Evolutionary conservation across 30 jellyfish, hydroid and myxozoan species (phyloP).

Genomic region (Aurelia sp.): DNA sequence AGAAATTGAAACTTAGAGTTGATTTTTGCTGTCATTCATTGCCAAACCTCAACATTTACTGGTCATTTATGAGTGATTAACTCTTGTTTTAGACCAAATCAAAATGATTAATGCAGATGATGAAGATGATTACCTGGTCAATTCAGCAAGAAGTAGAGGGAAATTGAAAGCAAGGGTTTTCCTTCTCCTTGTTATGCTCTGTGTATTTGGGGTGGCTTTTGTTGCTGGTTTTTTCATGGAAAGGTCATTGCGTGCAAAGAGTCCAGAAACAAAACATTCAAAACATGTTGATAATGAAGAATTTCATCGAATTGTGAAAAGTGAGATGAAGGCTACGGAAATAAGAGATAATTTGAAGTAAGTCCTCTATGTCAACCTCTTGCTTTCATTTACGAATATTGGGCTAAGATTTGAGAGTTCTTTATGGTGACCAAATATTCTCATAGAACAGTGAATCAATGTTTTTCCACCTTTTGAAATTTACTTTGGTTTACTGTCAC

Average conservation of each 20-base stretch:
- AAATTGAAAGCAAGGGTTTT: conserved; percentile 8
- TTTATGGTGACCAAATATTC: neutral
- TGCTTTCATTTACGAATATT: too few relatives aligned
- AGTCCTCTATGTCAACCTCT: neutral
- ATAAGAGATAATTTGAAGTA: conserved; percentile 52
- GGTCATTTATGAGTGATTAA: neutral
- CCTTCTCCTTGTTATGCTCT: conserved; percentile 11
- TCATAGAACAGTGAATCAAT: too few relatives aligned
- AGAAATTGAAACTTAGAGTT: too few relatives aligned
- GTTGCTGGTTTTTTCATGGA: conserved; percentile 39
- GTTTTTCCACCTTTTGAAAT: too few relatives aligned
- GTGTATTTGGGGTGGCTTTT: conserved; percentile 39
- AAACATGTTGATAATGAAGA: neutral
- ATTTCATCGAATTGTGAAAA: conserved; percentile 42
- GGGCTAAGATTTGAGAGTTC: neutral
- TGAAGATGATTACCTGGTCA: neutral
- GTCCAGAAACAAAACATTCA: neutral
- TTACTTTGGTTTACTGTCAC: too few relatives aligned
- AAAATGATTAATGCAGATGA: neutral
- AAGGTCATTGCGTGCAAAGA: neutral
- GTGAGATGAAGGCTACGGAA: conserved; percentile 43
- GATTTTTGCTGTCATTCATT: too few relatives aligned
- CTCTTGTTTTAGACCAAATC: neutral
- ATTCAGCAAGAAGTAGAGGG: neutral
- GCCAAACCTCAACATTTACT: too few relatives aligned